phyloP scores from a whole-genome alignment of 2,888 invertebrate species.

The Caenorhabditis wallacei region DNA sequence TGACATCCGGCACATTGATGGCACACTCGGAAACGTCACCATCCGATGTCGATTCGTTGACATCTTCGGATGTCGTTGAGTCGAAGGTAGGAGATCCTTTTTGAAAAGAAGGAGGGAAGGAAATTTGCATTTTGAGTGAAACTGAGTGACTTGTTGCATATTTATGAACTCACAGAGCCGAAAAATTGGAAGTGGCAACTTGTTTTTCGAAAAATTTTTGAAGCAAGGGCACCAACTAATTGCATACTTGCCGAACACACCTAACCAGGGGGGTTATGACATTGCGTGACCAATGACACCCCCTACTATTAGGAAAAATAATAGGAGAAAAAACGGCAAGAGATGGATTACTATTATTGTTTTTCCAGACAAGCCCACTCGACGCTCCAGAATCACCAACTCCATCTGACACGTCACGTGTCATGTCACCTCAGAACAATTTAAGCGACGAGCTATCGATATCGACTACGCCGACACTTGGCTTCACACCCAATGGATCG shows the following conservation, averaged over 20 bases:
- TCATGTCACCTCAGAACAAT: conserved; percentile 36
- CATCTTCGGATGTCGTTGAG: conserved; percentile 34
- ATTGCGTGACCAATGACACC: conserved; percentile 60
- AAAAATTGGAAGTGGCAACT: conserved; percentile 21
- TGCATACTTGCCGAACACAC: too few species aligned
- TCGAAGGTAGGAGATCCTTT: conserved; percentile 46
- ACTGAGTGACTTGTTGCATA: conserved; percentile 46
- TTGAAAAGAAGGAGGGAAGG: conserved; percentile 23
- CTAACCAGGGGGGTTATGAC: not conserved
- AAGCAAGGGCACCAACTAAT: not conserved
- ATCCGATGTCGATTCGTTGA: conserved; percentile 59
- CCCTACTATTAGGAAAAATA: too few species aligned
- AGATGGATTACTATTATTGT: conserved; percentile 65
- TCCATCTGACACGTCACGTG: conserved; percentile 17
- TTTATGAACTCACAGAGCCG: conserved; percentile 49
- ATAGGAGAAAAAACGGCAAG: conserved; percentile 7
- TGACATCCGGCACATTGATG: conserved; percentile 27
- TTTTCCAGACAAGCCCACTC: conserved; percentile 43
- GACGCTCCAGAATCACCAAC: conserved; percentile 37
- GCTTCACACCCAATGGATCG: conserved; percentile 62
- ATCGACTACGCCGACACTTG: conserved; percentile 53
- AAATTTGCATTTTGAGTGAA: conserved; percentile 58
- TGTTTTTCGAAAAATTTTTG: conserved; percentile 17
- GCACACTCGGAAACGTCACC: conserved; percentile 55
- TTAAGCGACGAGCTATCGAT: conserved; percentile 46